These are phyloP conservation scores for Habroteleia sp. DNA, from an alignment of 2,888 invertebrate species.

Conservation along the genomic window DNA sequence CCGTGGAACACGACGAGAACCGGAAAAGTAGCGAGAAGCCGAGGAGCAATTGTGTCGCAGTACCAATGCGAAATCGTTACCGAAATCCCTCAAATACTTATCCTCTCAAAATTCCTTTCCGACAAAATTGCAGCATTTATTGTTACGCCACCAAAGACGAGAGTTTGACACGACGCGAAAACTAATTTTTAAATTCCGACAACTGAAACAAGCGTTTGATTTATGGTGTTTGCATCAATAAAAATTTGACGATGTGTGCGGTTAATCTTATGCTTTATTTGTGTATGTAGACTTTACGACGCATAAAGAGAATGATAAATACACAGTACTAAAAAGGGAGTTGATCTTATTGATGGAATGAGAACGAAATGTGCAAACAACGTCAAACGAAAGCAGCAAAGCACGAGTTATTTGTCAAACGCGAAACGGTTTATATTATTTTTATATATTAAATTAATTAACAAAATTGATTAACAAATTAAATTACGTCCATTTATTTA, in stretches of 20 bases:
- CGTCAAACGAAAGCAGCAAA: conserved; percentile 19
- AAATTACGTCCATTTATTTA: too few relatives aligned
- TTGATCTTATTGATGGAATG: conserved; percentile 46
- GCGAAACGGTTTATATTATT: background rate
- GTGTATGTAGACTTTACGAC: conserved; percentile 44
- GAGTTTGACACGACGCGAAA: too few relatives aligned
- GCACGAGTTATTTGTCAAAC: conserved; percentile 19
- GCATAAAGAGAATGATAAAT: conserved; percentile 49
- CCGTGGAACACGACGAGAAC: conserved; percentile 73
- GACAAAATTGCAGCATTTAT: too few relatives aligned
- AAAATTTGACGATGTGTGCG: conserved; percentile 40
- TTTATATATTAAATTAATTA: conserved; percentile 24
- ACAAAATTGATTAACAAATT: background rate
- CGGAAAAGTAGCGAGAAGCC: conserved; percentile 71
- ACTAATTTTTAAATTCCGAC: too few relatives aligned
- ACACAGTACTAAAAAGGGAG: conserved; percentile 19
- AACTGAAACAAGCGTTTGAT: conserved; percentile 13
- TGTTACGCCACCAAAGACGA: too few relatives aligned
- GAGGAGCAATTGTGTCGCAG: too few relatives aligned
- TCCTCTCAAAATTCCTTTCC: too few relatives aligned
- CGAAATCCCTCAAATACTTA: too few relatives aligned
- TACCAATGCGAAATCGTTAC: too few relatives aligned
- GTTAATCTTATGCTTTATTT: conserved; percentile 37
- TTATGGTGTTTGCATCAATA: conserved; percentile 29
- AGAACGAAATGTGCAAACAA: conserved; percentile 29